Evolutionary conservation across 2,113 vertebrate genomes (phyloP).

Genomic region (Orthonyx spaldingii): DNA sequence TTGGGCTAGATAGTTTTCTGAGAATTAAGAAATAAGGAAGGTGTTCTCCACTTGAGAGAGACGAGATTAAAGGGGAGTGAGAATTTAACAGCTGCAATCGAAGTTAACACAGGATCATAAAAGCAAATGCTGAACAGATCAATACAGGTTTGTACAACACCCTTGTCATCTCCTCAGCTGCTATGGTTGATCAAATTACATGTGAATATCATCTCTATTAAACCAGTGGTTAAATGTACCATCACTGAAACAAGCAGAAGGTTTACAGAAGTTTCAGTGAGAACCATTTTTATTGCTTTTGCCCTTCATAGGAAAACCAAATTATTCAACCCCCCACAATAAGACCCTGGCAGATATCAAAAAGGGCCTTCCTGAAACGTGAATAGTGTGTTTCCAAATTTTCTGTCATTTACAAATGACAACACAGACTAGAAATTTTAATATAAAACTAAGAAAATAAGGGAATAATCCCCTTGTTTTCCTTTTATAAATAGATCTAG

Average conservation of each 20-base stretch:
- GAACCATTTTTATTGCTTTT: neutral
- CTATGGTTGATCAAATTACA: neutral
- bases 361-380: neutral
- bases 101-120: neutral
- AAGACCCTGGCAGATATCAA: neutral
- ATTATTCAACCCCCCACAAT: neutral
- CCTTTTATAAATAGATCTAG: neutral
- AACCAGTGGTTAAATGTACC: neutral
- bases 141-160: neutral
- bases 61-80: neutral
- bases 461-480: neutral
- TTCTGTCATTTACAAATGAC: neutral
- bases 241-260: neutral
- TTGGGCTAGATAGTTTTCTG: neutral
- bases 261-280: neutral
- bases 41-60: neutral
- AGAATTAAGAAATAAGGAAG: slow-evolving; percentile 26
- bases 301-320: neutral
- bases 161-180: neutral
- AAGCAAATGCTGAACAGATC: neutral
- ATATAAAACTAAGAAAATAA: neutral
- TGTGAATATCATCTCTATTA: neutral
- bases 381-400: neutral
- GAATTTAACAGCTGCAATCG: neutral
- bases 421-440: neutral